A percentile compares a stretch with the other conserved stretches of the same genome.
These are phyloP conservation scores for Stictonetta naevosa DNA, from an alignment of 2,113 vertebrate genomes.

Conservation along the genomic window DNA sequence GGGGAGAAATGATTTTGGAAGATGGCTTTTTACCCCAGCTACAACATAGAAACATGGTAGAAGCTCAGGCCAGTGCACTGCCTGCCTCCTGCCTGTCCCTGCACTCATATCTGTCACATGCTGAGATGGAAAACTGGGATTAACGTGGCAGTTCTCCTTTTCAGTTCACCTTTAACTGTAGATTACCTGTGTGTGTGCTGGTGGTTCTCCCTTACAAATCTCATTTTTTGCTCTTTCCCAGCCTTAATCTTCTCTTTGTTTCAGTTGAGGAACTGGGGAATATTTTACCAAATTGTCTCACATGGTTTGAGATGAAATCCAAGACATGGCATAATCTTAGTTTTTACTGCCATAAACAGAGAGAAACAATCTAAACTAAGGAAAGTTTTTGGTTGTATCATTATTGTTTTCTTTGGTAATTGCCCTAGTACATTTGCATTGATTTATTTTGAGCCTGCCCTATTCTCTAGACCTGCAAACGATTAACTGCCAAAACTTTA, in stretches of 20 bases:
- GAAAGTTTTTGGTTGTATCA: neutral
- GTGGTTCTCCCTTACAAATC: neutral
- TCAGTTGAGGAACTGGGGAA: neutral
- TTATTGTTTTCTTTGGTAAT: neutral
- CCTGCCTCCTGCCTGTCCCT: neutral
- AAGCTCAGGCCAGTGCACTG: neutral
- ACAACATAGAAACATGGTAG: neutral
- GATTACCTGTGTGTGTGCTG: neutral
- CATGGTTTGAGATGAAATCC: neutral
- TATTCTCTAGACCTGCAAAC: neutral
- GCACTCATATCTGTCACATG: neutral
- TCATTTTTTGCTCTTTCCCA: neutral
- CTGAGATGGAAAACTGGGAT: neutral
- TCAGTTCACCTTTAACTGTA: neutral
- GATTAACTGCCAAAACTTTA: neutral
- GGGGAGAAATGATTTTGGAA: neutral
- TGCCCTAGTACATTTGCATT: neutral
- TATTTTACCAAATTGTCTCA: neutral
- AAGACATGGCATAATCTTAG: neutral
- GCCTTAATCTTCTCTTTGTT: neutral
- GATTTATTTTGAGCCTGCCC: neutral
- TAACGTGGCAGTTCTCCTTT: neutral
- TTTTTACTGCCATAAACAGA: neutral
- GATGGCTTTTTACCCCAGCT: neutral
- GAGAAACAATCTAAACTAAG: neutral